Base-by-base conservation (phyloP, 2,888 invertebrate genomes). In the Caprella mutica region DNA sequence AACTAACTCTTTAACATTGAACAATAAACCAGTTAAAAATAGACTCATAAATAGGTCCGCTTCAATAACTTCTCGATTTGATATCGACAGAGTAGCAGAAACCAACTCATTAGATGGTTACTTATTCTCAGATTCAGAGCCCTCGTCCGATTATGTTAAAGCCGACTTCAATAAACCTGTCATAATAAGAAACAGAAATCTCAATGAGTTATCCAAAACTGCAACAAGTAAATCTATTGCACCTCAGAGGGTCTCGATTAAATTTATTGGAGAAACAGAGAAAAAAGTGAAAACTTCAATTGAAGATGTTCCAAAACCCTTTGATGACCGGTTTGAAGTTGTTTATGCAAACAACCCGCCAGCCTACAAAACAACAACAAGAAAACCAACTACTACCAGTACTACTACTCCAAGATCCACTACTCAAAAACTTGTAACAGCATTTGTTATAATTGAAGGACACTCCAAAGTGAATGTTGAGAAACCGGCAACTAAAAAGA, bases 101-200 rank as follows among this genome's bases (percentile, higher is more conserved):
- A 63, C 63, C 1, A 63, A 63, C 24, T 63, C 63, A 19, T 35
- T 63, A 8, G 63, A 63, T 39, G 63, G 63, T 4, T 63, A 63
- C 24, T 52, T 63, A 9, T 63, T 63, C 38, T 63, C 63, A 24
- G 63, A 59, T 38, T 63, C 63, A 1, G 59, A 50, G 29, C 55
- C 59, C 21, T 55, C 50, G 42, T 59, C 63, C 23, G 56, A 63
- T 12, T 63, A 63, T 23, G 48, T 56, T 5, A 55, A 14, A 19
- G 35, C 55, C 5, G 46, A 55, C 17, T 9, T 14, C 33, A 30
- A 48, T 21, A 3, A 5, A 3, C 27, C 48, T 30, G 2, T 30
- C 5, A 17, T 26, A 5, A 26, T 17, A 19, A 4, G 5, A 17
- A 48, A 14, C 5, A n/a, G n/a, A n/a, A n/a, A n/a, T n/a, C n/a